A percentile compares a stretch with the other conserved stretches of the same genome.
Conservation (phyloP, 2,888 invertebrate species). For the Drosophila buzzatii region DNA sequence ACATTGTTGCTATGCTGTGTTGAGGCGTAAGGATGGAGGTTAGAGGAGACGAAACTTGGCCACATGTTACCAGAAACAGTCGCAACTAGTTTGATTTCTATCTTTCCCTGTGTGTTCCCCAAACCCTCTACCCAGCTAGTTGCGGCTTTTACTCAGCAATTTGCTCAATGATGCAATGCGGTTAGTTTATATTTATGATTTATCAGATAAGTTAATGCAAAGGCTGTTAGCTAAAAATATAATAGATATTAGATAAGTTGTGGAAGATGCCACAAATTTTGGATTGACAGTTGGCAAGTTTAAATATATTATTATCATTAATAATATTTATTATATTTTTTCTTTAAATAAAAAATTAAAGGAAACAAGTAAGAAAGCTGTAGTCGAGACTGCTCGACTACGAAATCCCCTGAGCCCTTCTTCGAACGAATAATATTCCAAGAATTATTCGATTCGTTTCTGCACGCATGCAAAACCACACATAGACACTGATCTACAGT, state of each 20-base stretch:
- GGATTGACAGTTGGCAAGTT: too few relatives aligned
- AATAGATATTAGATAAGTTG: slow-evolving; percentile 8
- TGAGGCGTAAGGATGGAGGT: not conserved
- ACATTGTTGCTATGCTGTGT: slow-evolving; percentile 31
- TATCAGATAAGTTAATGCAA: slow-evolving; percentile 49
- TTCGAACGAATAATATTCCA: too few relatives aligned
- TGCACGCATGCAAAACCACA: too few relatives aligned
- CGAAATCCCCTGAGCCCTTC: too few relatives aligned
- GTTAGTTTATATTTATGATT: slow-evolving; percentile 71
- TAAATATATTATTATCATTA: too few relatives aligned
- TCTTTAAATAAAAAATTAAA: too few relatives aligned
- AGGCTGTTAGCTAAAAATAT: slow-evolving; percentile 5
- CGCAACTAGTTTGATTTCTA: slow-evolving; percentile 35
- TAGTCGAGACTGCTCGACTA: too few relatives aligned
- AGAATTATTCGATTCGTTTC: too few relatives aligned
- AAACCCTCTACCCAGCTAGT: not conserved
- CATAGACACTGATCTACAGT: too few relatives aligned
- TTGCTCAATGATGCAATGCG: slow-evolving; percentile 75
- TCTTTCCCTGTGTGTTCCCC: not conserved
- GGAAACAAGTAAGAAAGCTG: too few relatives aligned
- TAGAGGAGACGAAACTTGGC: slow-evolving; percentile 6
- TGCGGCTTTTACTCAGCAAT: slow-evolving; percentile 53
- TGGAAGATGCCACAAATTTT: not conserved
- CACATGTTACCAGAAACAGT: slow-evolving; percentile 40
- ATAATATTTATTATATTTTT: too few relatives aligned